Conservation (phyloP, 2,888 invertebrate genomes). For the Acronicta psi region DNA sequence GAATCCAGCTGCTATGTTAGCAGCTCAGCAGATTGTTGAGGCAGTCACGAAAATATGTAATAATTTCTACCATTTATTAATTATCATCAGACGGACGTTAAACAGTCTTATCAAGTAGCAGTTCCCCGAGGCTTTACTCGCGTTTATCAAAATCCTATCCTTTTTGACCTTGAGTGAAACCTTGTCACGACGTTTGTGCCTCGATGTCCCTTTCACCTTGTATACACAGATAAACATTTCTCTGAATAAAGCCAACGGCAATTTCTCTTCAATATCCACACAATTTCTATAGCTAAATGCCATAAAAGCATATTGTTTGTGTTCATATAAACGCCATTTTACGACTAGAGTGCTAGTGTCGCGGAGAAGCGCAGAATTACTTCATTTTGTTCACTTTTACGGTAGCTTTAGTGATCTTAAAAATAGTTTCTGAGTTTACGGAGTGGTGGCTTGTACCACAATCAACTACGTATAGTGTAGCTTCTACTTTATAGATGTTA, state of each 20-base stretch:
- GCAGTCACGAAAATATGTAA: no score
- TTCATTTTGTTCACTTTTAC: slow-evolving; percentile 67
- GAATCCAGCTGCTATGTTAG: no score
- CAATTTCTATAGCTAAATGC: slow-evolving; percentile 20
- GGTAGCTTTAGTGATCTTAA: slow-evolving; percentile 58
- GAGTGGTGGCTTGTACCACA: slow-evolving; percentile 33
- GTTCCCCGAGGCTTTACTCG: no score
- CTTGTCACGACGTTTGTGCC: no score
- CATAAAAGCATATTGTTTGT: slow-evolving; percentile 62
- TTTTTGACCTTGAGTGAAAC: no score
- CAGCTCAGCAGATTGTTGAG: no score
- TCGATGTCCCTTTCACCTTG: no score
- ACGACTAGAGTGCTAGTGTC: slow-evolving; percentile 58
- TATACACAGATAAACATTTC: no score
- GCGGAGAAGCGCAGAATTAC: slow-evolving; percentile 60
- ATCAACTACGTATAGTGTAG: slow-evolving; percentile 37
- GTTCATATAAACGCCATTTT: slow-evolving; percentile 67
- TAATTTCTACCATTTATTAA: no score
- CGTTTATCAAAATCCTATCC: no score
- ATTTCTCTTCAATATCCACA: slow-evolving; percentile 18
- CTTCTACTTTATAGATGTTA: slow-evolving; percentile 3
- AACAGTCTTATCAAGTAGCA: slow-evolving; percentile 13
- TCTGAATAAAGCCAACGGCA: slow-evolving; percentile 6
- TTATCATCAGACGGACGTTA: no score
- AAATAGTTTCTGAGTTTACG: slow-evolving; percentile 53